Evolutionary conservation across 2,113 vertebrate species (phyloP).

Genomic region (Spermophilus dauricus): DNA sequence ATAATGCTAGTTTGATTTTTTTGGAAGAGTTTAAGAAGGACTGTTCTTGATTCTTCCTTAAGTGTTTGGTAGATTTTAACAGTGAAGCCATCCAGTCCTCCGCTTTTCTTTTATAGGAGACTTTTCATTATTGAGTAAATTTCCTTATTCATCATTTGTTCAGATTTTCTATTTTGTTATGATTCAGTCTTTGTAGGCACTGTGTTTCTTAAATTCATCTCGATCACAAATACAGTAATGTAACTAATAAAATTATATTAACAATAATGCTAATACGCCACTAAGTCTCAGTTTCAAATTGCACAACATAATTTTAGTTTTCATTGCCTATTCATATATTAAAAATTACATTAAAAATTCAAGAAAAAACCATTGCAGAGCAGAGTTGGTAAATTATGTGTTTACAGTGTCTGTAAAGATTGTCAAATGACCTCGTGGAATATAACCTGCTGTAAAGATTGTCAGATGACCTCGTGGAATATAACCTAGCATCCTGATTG

Average conservation of each 20-base stretch:
- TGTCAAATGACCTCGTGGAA: background rate
- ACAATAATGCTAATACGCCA: background rate
- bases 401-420: background rate
- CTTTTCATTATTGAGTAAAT: background rate
- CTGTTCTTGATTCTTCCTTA: background rate
- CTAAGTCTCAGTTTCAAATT: background rate
- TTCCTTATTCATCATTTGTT: background rate
- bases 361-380: background rate
- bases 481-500: background rate
- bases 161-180: background rate
- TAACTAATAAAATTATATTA: conserved; percentile 17
- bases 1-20: background rate
- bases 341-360: conserved; percentile 51
- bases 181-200: background rate
- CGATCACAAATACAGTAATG: conserved; percentile 15
- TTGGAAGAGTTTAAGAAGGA: background rate
- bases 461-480: background rate
- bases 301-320: conserved; percentile 47
- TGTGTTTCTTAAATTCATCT: background rate
- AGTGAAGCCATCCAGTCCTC: background rate
- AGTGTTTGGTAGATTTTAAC: background rate
- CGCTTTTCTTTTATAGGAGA: background rate
- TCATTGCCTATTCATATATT: background rate
- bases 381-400: background rate
- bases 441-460: background rate